A percentile compares a stretch with the other conserved stretches of the same genome.
Evolutionary conservation across 1,140 invertebrate species (phyloP).

Genomic region (Palaemon carinicauda): DNA sequence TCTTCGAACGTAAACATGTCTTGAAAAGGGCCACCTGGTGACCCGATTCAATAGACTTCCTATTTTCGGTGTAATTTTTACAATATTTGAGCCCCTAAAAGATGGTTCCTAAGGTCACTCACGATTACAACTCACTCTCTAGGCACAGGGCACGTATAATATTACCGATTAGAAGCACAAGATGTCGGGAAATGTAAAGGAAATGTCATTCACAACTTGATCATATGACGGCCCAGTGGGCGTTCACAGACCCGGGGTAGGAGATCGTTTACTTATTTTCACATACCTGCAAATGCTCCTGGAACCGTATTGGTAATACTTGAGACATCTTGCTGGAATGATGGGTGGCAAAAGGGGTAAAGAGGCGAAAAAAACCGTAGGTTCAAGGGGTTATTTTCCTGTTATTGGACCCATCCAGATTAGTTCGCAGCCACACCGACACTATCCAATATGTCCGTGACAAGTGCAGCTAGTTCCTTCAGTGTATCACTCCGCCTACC

Average conservation of each 20-base stretch:
- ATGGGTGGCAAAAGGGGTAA: neutral
- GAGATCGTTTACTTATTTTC: neutral
- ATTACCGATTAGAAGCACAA: too few relatives aligned
- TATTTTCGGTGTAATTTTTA: too few relatives aligned
- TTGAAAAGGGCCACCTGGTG: too few relatives aligned
- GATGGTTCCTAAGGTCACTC: too few relatives aligned
- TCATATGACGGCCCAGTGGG: constrained; percentile 16
- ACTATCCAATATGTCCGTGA: constrained; percentile 51
- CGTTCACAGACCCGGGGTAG: neutral
- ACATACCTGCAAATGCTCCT: constrained; percentile 49
- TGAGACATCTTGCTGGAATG: constrained; percentile 30
- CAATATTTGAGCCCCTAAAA: too few relatives aligned
- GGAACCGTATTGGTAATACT: constrained; percentile 45
- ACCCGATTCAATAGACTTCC: too few relatives aligned
- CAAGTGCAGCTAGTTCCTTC: constrained; percentile 34
- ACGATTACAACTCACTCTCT: too few relatives aligned
- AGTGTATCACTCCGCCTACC: constrained; percentile 7
- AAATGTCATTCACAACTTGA: neutral
- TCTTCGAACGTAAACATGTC: too few relatives aligned
- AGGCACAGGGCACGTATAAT: too few relatives aligned
- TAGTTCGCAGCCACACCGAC: constrained; percentile 27
- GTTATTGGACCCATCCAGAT: constrained; percentile 33
- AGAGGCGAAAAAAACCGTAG: neutral
- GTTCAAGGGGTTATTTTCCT: constrained; percentile 26
- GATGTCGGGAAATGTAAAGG: too few relatives aligned